Percentiles rank a stretch among this genome's conserved stretches.
Evolutionary conservation across 2,888 invertebrate genomes (phyloP).

Genomic region (Drosophila greeni): DNA sequence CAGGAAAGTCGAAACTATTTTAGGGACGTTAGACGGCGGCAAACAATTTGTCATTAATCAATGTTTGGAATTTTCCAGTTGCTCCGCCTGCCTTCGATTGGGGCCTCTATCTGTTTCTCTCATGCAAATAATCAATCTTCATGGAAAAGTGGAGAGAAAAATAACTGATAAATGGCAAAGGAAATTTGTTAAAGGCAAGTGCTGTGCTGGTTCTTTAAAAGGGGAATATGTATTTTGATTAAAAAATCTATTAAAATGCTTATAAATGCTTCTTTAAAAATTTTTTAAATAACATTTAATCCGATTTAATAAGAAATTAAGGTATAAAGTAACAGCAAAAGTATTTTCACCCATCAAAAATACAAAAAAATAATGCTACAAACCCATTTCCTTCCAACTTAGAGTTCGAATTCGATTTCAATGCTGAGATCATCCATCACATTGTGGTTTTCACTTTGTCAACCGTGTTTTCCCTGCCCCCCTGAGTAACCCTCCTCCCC

Average conservation of each 20-base stretch:
- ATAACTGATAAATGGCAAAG: constrained; percentile 20
- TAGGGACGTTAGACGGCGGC: constrained; percentile 57
- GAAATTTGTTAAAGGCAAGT: not conserved
- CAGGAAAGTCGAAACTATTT: constrained; percentile 47
- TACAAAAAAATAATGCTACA: too few species aligned
- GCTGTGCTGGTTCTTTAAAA: not conserved
- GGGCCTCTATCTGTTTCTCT: constrained; percentile 3
- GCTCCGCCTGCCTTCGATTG: constrained; percentile 18
- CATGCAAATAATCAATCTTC: constrained; percentile 42
- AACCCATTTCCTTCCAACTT: not conserved
- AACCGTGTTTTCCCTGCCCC: constrained; percentile 15
- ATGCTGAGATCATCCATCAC: constrained; percentile 66
- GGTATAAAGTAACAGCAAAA: too few species aligned
- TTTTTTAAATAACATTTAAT: too few species aligned
- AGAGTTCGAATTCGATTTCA: constrained; percentile 9
- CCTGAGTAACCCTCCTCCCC: not conserved
- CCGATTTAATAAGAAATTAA: too few species aligned
- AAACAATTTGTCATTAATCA: constrained; percentile 71
- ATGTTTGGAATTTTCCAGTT: constrained; percentile 48
- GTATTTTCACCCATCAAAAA: not conserved
- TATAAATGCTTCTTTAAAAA: too few species aligned
- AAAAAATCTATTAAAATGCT: too few species aligned
- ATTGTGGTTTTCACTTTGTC: constrained; percentile 62
- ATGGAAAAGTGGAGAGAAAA: constrained; percentile 27
- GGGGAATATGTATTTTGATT: too few species aligned